A percentile compares a stretch with the other conserved stretches of the same genome.
Conservation (phyloP, 2,888 invertebrate species). For the Dioctria linearis region DNA sequence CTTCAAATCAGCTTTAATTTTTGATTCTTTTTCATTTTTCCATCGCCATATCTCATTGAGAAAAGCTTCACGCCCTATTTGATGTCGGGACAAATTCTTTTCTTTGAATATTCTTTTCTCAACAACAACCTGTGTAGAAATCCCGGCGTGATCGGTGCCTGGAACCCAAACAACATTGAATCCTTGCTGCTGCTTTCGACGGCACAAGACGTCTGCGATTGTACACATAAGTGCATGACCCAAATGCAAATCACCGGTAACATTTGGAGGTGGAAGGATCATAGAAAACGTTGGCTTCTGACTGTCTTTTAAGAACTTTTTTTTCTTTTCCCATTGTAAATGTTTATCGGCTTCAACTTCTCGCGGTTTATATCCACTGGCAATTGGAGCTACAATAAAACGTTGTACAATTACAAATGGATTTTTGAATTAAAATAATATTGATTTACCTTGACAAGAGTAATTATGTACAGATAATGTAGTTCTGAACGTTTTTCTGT, state of each 20-base stretch:
- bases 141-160: constrained; percentile 98
- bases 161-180: constrained; percentile 89
- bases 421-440: constrained; percentile 30
- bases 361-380: constrained; percentile 66
- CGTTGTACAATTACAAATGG: too few relatives aligned
- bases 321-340: constrained; percentile 7
- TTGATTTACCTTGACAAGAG: neutral
- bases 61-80: constrained; percentile 85
- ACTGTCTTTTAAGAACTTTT: neutral
- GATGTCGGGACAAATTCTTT: constrained; percentile 76
- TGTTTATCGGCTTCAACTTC: constrained; percentile 63
- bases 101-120: constrained; percentile 85
- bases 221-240: constrained; percentile 96
- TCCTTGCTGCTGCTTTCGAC: constrained; percentile 81
- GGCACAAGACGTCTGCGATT: constrained; percentile 90
- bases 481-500: neutral
- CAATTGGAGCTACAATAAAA: constrained; percentile 57
- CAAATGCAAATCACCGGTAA: constrained; percentile 96
- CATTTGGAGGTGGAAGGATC: constrained; percentile 97
- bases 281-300: constrained; percentile 78
- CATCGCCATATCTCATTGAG: constrained; percentile 85
- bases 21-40: constrained; percentile 83
- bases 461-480: neutral
- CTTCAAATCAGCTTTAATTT: constrained; percentile 82
- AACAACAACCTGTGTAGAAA: constrained; percentile 96